These are phyloP conservation scores for Mastomys coucha DNA, from an alignment of 2,113 vertebrate genomes.

Conservation along the genomic window DNA sequence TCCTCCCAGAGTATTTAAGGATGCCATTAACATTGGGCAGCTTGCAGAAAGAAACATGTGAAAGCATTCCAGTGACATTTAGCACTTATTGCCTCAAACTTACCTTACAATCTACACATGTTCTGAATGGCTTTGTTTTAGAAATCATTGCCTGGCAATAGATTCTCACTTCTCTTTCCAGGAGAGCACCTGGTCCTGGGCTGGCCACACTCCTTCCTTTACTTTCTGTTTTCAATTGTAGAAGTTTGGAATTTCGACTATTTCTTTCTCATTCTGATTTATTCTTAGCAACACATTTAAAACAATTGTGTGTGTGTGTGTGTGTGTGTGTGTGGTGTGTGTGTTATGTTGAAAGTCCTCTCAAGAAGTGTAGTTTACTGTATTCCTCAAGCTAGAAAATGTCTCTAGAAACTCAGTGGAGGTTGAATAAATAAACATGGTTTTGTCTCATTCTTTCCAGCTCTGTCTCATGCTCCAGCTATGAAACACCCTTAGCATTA, in stretches of 20 bases:
- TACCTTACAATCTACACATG: neutral
- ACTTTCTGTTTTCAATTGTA: neutral
- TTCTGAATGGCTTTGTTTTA: neutral
- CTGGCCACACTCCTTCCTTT: neutral
- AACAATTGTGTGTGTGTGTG: slow-evolving; percentile 16
- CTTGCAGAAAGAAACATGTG: neutral
- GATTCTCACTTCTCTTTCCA: neutral
- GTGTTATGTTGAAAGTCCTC: slow-evolving; percentile 28
- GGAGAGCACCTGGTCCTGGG: neutral
- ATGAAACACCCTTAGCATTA: neutral
- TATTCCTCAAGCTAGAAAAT: neutral
- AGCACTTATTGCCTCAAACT: neutral
- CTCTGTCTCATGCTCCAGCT: neutral
- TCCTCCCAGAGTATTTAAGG: neutral
- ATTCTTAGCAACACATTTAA: slow-evolving; percentile 16
- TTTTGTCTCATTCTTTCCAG: slow-evolving; percentile 31
- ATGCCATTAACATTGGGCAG: neutral
- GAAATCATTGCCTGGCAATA: neutral
- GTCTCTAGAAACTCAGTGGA: slow-evolving; percentile 20
- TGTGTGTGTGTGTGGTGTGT: neutral
- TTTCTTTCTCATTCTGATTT: slow-evolving; percentile 40
- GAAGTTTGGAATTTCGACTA: neutral
- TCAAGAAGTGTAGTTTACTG: neutral
- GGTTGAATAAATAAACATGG: neutral
- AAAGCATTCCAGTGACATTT: neutral